Percentiles rank a stretch among this genome's conserved stretches.
phyloP scores from a whole-genome alignment of 2,888 invertebrate genomes.

The Cataglyphis cursor region DNA sequence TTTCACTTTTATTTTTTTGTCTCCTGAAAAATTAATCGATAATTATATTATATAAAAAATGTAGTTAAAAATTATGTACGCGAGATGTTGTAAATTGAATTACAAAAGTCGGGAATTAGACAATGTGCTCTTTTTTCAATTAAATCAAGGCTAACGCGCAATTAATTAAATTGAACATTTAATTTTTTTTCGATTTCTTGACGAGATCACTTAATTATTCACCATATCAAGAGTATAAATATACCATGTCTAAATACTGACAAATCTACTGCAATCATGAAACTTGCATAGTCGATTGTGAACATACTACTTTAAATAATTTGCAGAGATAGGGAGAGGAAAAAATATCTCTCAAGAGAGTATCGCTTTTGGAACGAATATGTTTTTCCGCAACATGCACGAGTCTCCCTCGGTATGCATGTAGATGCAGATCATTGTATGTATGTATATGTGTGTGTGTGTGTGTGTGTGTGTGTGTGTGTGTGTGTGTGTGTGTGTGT shows the following conservation, averaged over 20 bases:
- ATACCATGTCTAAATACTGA: background rate
- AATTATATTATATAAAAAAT: background rate
- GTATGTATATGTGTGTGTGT: constrained; percentile 1
- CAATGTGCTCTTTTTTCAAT: background rate
- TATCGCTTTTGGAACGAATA: constrained; percentile 33
- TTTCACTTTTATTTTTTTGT: constrained; percentile 5
- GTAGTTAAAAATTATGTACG: background rate
- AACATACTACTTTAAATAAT: constrained; percentile 28
- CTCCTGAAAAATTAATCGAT: background rate
- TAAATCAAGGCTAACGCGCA: background rate
- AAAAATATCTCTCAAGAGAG: constrained; percentile 9
- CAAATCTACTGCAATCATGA: background rate
- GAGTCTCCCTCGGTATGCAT: constrained; percentile 63
- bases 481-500: background rate
- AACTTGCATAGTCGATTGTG: constrained; percentile 1
- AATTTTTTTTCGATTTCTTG: background rate
- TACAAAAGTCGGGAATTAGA: background rate
- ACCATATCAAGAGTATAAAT: background rate
- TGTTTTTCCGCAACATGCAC: constrained; percentile 16
- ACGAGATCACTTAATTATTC: background rate
- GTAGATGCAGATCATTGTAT: constrained; percentile 54
- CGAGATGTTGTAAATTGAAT: background rate
- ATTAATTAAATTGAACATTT: background rate
- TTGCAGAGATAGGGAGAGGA: constrained; percentile 11
- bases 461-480: background rate